Conservation (phyloP, 2,888 invertebrate species). For the Chrysolina haemoptera region DNA sequence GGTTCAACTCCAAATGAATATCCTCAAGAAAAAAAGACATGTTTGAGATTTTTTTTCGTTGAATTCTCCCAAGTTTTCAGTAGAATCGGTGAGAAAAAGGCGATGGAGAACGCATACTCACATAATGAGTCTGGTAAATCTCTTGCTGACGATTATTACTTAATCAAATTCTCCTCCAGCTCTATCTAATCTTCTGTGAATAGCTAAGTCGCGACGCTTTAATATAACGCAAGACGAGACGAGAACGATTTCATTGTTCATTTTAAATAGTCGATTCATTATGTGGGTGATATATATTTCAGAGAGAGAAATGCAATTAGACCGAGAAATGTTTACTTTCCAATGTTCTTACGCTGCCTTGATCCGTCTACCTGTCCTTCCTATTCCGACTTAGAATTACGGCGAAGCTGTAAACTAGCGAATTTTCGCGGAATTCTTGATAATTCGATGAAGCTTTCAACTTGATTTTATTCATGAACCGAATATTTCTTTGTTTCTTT, state of each 20-base stretch:
- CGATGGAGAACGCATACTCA: background rate
- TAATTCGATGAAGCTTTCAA: background rate
- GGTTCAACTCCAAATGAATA: no score
- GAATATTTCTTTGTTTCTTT: background rate
- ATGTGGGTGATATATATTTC: constrained; percentile 28
- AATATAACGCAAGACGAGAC: constrained; percentile 18
- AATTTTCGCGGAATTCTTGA: background rate
- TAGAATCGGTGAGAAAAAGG: background rate
- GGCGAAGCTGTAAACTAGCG: background rate
- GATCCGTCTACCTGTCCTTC: constrained; percentile 23
- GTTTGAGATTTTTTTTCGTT: no score
- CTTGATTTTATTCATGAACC: background rate
- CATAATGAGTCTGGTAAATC: constrained; percentile 1
- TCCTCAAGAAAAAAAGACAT: no score
- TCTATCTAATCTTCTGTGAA: constrained; percentile 17
- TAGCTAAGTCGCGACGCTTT: constrained; percentile 6
- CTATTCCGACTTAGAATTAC: constrained; percentile 1
- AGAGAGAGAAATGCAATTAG: constrained; percentile 25
- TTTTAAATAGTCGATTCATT: constrained; percentile 34
- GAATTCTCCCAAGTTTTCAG: no score
- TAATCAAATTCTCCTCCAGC: constrained; percentile 24
- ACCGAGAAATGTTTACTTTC: constrained; percentile 24
- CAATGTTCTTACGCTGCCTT: constrained; percentile 18
- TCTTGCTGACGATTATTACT: constrained; percentile 21
- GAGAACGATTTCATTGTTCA: constrained; percentile 37